Evolutionary conservation across 1,140 invertebrate genomes (phyloP).

Genomic region (Ladona fulva): DNA sequence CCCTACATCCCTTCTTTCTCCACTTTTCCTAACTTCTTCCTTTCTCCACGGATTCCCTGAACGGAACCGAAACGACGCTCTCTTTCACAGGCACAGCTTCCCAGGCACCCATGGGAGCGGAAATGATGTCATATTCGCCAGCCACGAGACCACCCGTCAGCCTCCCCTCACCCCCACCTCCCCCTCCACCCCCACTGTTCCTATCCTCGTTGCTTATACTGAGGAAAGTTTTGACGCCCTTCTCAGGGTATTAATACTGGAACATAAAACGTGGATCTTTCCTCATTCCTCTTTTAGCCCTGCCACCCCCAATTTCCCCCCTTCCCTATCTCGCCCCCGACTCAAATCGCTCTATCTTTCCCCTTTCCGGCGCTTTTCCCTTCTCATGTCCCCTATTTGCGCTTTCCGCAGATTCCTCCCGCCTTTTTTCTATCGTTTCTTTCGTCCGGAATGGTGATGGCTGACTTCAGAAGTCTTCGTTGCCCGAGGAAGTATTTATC

Average conservation of each 20-base stretch:
- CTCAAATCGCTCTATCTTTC: background rate
- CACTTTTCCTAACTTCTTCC: background rate
- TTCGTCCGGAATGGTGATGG: too few species aligned
- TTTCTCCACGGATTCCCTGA: background rate
- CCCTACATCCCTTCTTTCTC: background rate
- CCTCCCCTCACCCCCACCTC: background rate
- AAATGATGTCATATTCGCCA: conserved; percentile 9
- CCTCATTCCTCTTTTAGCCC: background rate
- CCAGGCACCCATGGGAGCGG: background rate
- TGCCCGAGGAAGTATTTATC: too few species aligned
- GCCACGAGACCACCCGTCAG: background rate
- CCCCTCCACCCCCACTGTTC: background rate
- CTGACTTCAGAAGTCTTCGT: too few species aligned
- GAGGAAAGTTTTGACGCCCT: background rate
- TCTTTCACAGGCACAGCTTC: background rate
- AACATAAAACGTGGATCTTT: background rate
- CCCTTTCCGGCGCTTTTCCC: background rate
- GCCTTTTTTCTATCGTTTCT: too few species aligned
- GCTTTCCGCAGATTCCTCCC: background rate
- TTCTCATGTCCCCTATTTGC: background rate
- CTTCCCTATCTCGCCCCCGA: background rate
- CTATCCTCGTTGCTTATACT: background rate
- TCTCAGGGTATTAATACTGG: background rate
- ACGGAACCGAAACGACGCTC: background rate
- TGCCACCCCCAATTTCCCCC: background rate